Base-by-base conservation (phyloP, 2,113 vertebrate genomes). In the Lepus americanus region DNA sequence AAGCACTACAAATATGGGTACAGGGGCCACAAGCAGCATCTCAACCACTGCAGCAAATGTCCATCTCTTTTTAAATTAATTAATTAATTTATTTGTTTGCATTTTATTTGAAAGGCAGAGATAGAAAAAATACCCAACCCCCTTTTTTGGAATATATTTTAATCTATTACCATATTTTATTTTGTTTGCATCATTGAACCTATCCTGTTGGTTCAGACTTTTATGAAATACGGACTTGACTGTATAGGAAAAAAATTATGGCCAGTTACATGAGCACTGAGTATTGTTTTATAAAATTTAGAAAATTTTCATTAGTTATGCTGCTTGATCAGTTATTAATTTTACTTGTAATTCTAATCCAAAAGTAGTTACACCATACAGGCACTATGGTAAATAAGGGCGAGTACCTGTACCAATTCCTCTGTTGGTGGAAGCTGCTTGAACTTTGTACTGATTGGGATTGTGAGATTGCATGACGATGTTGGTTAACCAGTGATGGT, bases 151-250 rank as follows among this genome's bases (percentile, higher is more conserved):
- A 19, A 49, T n/a, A 36, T 85, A 94, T 13, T 93, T 90, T 81
- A 10, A 93, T 88, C 49, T 76, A 27, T 95, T 97, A 90, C 79
- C 59, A 64, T 12, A 88, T 87, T 84, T 90, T 19, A 74, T 81
- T 95, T 94, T 90, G 31, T 95, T 87, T 87, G 61, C 6, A 55
- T 44, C 29, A 13, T 39, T 76, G 20, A 74, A 55, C 49, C 49
- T 70, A 72, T 67, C 31, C 73, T 67, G 44, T 87, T 84, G 16
- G 19, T 66, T 77, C 44, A 85, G 6, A 74, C 22, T 64, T 92
- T 92, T 27, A 69, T 93, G 66, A 93, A 84, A 85, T 55, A 72
- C 69, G 81, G 87, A n/a, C 33, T 69, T 86, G 13, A 69, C 23
- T 53, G 25, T 92, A 63, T 14, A 49, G n/a, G 20, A 31, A 69